phyloP scores from a whole-genome alignment of 1,140 invertebrate genomes.

The Leptinotarsa undecemlineata region DNA sequence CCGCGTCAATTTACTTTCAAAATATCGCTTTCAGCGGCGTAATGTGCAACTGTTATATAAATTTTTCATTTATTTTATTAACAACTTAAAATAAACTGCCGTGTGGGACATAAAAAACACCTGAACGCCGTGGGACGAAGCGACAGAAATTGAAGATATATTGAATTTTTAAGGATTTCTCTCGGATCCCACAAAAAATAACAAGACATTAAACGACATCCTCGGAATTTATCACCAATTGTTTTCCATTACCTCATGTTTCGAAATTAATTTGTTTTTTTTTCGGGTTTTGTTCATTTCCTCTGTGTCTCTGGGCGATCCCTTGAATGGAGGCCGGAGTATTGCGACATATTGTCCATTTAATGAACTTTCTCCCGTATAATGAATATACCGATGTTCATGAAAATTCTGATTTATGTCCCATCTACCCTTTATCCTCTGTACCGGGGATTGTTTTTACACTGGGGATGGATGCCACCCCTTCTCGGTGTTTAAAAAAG shows the following conservation, averaged over 20 bases:
- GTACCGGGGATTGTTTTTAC: too few relatives aligned
- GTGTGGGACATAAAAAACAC: neutral
- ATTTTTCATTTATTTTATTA: slow-evolving; percentile 4
- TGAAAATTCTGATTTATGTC: too few relatives aligned
- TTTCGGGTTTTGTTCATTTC: neutral
- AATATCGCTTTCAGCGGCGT: neutral
- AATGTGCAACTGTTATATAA: neutral
- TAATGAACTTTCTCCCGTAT: too few relatives aligned
- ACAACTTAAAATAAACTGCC: neutral
- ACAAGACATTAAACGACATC: slow-evolving; percentile 5
- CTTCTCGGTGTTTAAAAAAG: too few relatives aligned
- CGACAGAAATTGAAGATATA: slow-evolving; percentile 11
- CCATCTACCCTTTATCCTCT: too few relatives aligned
- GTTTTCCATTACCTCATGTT: neutral
- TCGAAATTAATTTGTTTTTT: slow-evolving; percentile 18
- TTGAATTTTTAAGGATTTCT: slow-evolving; percentile 18
- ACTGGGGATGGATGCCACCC: too few relatives aligned
- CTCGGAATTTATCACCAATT: slow-evolving; percentile 14
- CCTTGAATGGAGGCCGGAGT: neutral
- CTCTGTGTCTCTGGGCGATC: neutral
- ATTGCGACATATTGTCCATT: neutral
- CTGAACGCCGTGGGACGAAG: slow-evolving; percentile 11
- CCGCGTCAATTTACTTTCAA: neutral
- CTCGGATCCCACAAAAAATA: slow-evolving; percentile 9
- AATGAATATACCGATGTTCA: too few relatives aligned